phyloP scores from a whole-genome alignment of 2,888 invertebrate species.

The Polymixis flavicincta region DNA sequence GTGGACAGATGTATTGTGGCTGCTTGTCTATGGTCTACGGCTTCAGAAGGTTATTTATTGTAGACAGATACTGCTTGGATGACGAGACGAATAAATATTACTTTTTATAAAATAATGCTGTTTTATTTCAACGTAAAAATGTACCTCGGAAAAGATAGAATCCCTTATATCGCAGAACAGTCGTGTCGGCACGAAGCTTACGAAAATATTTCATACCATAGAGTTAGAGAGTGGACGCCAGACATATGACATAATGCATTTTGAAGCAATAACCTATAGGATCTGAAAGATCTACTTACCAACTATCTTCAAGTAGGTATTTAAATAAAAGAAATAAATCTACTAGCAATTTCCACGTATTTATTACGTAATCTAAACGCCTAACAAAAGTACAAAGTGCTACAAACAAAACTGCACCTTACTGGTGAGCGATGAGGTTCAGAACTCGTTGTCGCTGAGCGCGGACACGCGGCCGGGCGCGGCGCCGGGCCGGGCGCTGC shows the following conservation, averaged over 20 bases:
- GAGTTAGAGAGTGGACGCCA: not conserved
- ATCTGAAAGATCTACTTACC: no score
- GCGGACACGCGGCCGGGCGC: conserved; percentile 77
- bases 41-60: conserved; percentile 65
- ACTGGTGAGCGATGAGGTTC: conserved; percentile 17
- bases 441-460: conserved; percentile 89
- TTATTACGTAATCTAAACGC: conserved; percentile 26
- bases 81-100: conserved; percentile 65
- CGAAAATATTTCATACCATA: not conserved
- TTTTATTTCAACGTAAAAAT: conserved; percentile 42
- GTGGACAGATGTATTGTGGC: conserved; percentile 48
- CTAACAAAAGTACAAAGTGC: not conserved
- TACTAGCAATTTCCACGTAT: conserved; percentile 30
- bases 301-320: not conserved
- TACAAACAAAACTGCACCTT: not conserved
- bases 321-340: conserved; percentile 13
- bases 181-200: not conserved
- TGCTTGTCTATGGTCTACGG: conserved; percentile 42
- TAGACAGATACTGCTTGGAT: conserved; percentile 52
- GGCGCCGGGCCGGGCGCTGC: conserved; percentile 77
- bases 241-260: no score
- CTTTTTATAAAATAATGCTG: conserved; percentile 57
- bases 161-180: not conserved
- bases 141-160: not conserved
- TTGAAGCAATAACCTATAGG: not conserved